phyloP scores from a whole-genome alignment of 2,113 vertebrate species.

The Amblyornis subalaris region DNA sequence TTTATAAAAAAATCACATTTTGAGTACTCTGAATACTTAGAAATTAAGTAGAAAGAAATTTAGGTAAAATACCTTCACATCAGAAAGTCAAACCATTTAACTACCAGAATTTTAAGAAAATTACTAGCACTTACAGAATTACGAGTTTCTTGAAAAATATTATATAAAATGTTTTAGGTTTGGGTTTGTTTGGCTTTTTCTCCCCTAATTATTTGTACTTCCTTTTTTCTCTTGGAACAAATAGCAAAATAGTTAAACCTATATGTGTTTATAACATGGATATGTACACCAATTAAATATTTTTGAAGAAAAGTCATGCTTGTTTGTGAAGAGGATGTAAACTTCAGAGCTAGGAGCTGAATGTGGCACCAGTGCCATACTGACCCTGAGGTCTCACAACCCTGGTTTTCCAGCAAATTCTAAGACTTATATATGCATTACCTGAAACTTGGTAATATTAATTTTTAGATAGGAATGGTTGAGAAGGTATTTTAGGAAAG shows the following conservation, averaged over 20 bases:
- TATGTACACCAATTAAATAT: not conserved
- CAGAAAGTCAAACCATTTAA: not conserved
- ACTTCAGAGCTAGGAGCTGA: not conserved
- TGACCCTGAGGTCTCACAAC: not conserved
- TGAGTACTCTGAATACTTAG: not conserved
- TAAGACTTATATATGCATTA: not conserved
- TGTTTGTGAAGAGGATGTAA: not conserved
- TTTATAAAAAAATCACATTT: not conserved
- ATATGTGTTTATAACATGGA: not conserved
- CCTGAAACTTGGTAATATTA: not conserved
- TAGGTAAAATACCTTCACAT: not conserved
- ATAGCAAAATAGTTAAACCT: not conserved
- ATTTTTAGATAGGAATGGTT: not conserved
- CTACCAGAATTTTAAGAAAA: not conserved
- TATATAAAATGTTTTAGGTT: not conserved
- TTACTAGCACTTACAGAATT: not conserved
- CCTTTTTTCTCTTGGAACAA: not conserved
- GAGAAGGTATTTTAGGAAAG: not conserved
- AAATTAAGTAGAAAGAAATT: not conserved
- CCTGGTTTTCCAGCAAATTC: not conserved
- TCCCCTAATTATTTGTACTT: not conserved
- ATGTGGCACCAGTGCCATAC: rapidly evolving
- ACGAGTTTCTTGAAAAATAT: not conserved
- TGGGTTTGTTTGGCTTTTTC: not conserved
- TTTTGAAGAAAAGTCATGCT: not conserved